Percentiles rank a stretch among this genome's conserved stretches.
Evolutionary conservation across 2,113 vertebrate species (phyloP).

Genomic region (Larimichthys polyactis): DNA sequence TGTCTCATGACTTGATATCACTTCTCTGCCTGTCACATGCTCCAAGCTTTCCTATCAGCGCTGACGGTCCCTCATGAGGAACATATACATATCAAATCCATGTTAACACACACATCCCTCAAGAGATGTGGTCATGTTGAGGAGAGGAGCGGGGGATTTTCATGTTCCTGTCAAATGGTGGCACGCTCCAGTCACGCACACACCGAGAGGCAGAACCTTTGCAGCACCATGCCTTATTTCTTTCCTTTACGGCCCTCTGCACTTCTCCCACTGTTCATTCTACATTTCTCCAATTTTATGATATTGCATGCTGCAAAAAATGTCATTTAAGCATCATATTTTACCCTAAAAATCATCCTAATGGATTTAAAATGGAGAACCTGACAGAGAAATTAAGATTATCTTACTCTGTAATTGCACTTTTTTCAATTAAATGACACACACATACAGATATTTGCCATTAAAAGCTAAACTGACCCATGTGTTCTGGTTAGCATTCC

Average conservation of each 20-base stretch:
- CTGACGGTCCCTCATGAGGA: constrained; percentile 19
- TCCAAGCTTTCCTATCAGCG: background rate
- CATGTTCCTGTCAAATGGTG: constrained; percentile 69
- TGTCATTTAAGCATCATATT: background rate
- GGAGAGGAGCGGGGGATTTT: constrained; percentile 55
- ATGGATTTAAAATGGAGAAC: background rate
- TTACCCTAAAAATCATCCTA: background rate
- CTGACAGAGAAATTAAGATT: background rate
- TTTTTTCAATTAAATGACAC: background rate
- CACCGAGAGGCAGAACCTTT: background rate
- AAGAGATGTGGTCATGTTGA: constrained; percentile 40
- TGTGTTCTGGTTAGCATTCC: background rate
- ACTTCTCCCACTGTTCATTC: no score
- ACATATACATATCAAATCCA: constrained; percentile 37
- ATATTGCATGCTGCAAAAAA: background rate
- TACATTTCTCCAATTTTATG: background rate
- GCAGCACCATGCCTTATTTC: background rate
- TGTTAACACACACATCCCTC: constrained; percentile 47
- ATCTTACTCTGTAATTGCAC: background rate
- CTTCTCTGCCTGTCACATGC: background rate
- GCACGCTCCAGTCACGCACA: background rate
- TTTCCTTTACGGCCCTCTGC: background rate
- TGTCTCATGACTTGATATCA: background rate
- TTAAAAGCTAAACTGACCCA: background rate
- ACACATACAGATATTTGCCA: background rate